Conservation (phyloP, 2,888 invertebrate species). For the Spilarctia lutea region DNA sequence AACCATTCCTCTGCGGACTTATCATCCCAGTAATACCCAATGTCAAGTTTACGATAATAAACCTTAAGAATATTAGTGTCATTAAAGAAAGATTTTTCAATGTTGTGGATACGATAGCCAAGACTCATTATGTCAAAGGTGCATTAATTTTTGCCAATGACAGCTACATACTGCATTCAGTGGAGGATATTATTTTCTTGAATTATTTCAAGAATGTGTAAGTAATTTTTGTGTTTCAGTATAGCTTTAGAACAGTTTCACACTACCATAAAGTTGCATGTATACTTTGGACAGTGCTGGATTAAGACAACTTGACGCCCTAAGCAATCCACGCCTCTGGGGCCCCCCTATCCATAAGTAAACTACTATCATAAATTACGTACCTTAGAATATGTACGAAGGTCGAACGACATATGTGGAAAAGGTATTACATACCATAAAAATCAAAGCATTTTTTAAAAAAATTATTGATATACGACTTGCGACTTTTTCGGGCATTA, state of each 20-base stretch:
- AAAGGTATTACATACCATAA: too few species aligned
- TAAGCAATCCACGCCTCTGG: too few species aligned
- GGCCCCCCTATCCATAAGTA: too few species aligned
- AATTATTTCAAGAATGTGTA: slow-evolving; percentile 75
- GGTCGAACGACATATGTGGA: too few species aligned
- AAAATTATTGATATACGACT: too few species aligned
- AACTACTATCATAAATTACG: too few species aligned
- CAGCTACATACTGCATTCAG: slow-evolving; percentile 71
- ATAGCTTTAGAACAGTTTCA: background rate
- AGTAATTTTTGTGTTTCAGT: slow-evolving; percentile 54
- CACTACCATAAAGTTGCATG: too few species aligned
- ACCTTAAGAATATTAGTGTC: slow-evolving; percentile 60
- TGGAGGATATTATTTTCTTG: slow-evolving; percentile 75
- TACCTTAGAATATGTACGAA: too few species aligned
- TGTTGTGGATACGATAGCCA: slow-evolving; percentile 62
- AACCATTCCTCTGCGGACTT: slow-evolving; percentile 72
- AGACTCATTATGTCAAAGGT: slow-evolving; percentile 72
- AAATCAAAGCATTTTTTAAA: too few species aligned
- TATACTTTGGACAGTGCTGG: too few species aligned
- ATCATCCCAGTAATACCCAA: slow-evolving; percentile 76
- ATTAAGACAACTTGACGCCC: too few species aligned
- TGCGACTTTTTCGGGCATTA: too few species aligned
- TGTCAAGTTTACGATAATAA: slow-evolving; percentile 72
- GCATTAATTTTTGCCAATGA: slow-evolving; percentile 78
- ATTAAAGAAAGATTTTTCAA: slow-evolving; percentile 64